Base-by-base conservation (phyloP, 2,888 invertebrate species). In the Tiliacea aurago region DNA sequence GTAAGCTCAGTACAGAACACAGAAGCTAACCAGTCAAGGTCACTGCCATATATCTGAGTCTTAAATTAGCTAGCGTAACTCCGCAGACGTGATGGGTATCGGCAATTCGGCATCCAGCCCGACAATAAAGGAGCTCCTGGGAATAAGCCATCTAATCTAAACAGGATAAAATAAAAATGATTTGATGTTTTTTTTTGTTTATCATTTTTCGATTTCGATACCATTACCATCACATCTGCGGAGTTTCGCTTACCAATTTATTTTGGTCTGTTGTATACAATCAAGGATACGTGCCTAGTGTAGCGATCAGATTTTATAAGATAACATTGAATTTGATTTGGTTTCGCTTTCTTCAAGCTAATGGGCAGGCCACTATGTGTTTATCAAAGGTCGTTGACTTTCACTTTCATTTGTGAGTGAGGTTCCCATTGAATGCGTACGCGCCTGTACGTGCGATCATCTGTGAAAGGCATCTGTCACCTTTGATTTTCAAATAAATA, bases 401-500 rank as follows among this genome's bases (percentile, higher is more conserved):
- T 76, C 75, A 84, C 89, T 89, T 90, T 89, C 90, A 80, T 90
- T 89, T 80, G 65, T 64, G 63, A 78, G 65, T 62, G 70, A 80
- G 55, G 83, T 76, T 83, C 51, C 45, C 70, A 74, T 78, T 65
- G 68, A 76, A 64, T 63, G 58, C n/a, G 61, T 63, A 47, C 28
- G 33, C 55, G 18, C n/a, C 6, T 28, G 45, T 41, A 69, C 51
- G 51, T 67, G 58, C 47, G 23, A 43, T 70, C 58, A 37, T 59
- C 58, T 65, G 70, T 68, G 23, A 49, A 56, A 33, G 1, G 13
- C 10, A 37, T 47, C 56, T 37, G 23, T 43, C 20, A n/a, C 3
- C 28, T 15, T 62, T 47, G 28, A 15, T 47, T 61, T 41, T 59
- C 13, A 13, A 37, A n/a, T 13, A 58, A 58, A 58, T 28, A 20